phyloP scores from a whole-genome alignment of 2,113 vertebrate species.

The Neolamprologus fasciatus region DNA sequence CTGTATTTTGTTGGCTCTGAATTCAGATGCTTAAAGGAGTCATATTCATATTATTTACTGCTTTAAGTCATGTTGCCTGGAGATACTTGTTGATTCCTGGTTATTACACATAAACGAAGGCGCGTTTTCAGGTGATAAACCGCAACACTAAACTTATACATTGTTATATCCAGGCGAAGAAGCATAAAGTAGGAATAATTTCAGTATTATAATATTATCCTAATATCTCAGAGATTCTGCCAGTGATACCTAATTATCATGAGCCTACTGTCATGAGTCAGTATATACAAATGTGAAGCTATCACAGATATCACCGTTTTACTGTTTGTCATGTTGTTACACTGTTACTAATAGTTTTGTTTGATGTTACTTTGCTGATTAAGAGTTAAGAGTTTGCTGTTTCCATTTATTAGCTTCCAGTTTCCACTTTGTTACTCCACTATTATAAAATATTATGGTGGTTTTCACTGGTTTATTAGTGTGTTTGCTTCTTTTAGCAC shows the following conservation, averaged over 20 bases:
- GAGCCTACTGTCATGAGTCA: neutral
- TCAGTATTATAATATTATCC: neutral
- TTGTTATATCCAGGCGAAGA: neutral
- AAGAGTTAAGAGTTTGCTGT: neutral
- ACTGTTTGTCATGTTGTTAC: neutral
- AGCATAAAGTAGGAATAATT: neutral
- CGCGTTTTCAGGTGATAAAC: rapidly evolving
- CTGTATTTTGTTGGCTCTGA: neutral
- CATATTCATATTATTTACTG: rapidly evolving
- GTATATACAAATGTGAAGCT: rapidly evolving
- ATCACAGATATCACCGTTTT: neutral
- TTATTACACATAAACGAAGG: neutral
- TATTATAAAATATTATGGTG: neutral
- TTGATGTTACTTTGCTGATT: neutral
- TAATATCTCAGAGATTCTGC: neutral
- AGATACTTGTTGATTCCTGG: neutral
- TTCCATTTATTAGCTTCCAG: neutral
- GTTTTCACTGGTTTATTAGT: neutral
- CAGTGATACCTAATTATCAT: neutral
- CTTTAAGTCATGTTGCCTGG: neutral
- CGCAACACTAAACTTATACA: neutral
- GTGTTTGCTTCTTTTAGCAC: neutral
- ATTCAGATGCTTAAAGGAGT: neutral
- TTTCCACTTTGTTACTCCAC: neutral
- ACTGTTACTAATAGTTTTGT: neutral